Base-by-base conservation (phyloP, 2,888 invertebrate genomes). In the Lycocerus yunnanus region DNA sequence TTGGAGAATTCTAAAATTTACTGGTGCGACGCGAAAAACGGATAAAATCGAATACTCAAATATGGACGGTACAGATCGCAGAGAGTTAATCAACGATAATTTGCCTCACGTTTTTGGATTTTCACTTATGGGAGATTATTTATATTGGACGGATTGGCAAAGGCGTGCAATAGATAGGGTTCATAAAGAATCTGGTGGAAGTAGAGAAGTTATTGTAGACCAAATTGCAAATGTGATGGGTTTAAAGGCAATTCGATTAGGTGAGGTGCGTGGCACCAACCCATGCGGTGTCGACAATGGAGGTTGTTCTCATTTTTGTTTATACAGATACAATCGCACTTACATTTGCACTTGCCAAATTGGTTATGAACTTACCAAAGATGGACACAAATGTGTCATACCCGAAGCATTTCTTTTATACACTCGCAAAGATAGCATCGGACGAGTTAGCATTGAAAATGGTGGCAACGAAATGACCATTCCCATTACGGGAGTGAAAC, bases 111-210 rank as follows among this genome's bases (percentile, higher is more conserved):
- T 94, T 9, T n/a, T 96, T 83, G 97, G 96, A 0, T 90, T 98
- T 68, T 94, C 95, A 70, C 87, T 97, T 13, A 89, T 97, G 68
- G 97, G 95, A 69, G 94, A 96, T 82, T 94, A 93, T 85, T 88
- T 98, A 1, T 98, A 98, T 87, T 98, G 98, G 98, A 97, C 97
- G 0, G 98, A 98, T 86, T 98, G 97, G 96, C 97, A 97, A 84
- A 88, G 94, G 68, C 89, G 97, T 14, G 94, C 95, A 3, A 93
- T 99, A 71, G 97, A 98, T 84, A 88, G 97, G 27, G 96, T 96
- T 0, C 93, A 97, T 84, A 98, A 97, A 86, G 89, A 92, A 58
- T 95, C 94, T 1, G 97, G 93, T 85, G 84, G 89, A n/a, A 91
- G 93, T 68, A 89, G 95, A 20, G 92, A 94, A 84, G 89, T 92